Conservation (phyloP, 2,113 vertebrate species). For the Heterotilapia buettikoferi region DNA sequence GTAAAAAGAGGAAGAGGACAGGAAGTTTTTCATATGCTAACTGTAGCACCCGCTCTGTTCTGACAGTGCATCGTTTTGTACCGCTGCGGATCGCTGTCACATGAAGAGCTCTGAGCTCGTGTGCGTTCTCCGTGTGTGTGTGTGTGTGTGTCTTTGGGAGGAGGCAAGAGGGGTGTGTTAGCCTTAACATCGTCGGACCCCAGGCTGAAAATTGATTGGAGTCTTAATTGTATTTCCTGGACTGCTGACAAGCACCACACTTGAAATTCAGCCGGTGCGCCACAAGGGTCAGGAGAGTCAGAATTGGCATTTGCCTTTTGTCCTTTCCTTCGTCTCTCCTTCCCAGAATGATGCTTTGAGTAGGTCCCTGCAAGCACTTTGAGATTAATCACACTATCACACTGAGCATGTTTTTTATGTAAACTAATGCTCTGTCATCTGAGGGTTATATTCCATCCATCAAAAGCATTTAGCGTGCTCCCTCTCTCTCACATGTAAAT, state of each 20-base stretch:
- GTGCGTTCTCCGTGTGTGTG: not conserved
- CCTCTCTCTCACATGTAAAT: not conserved
- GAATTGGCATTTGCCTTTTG: slow-evolving; percentile 21
- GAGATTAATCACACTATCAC: slow-evolving; percentile 43
- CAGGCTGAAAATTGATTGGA: slow-evolving; percentile 55
- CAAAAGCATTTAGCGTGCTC: slow-evolving; percentile 4
- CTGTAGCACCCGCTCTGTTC: not conserved
- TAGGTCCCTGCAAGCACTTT: not conserved
- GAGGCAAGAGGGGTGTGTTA: not conserved
- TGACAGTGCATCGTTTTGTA: slow-evolving; percentile 5
- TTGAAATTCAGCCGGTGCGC: slow-evolving; percentile 48
- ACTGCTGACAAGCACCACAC: slow-evolving; percentile 4
- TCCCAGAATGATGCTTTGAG: slow-evolving; percentile 13
- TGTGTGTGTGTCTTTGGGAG: not conserved
- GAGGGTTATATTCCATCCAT: slow-evolving; percentile 34
- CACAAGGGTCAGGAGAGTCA: slow-evolving; percentile 31
- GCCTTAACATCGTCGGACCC: slow-evolving; percentile 8
- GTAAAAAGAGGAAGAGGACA: not conserved
- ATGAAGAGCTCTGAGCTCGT: not conserved
- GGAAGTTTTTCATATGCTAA: not conserved
- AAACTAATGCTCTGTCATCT: slow-evolving; percentile 44
- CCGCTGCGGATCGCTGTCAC: not conserved
- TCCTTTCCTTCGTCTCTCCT: not conserved
- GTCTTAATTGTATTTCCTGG: slow-evolving; percentile 57
- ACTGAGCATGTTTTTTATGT: slow-evolving; percentile 2